Base-by-base conservation (phyloP, 2,888 invertebrate genomes). In the Adelognathus sp. region DNA sequence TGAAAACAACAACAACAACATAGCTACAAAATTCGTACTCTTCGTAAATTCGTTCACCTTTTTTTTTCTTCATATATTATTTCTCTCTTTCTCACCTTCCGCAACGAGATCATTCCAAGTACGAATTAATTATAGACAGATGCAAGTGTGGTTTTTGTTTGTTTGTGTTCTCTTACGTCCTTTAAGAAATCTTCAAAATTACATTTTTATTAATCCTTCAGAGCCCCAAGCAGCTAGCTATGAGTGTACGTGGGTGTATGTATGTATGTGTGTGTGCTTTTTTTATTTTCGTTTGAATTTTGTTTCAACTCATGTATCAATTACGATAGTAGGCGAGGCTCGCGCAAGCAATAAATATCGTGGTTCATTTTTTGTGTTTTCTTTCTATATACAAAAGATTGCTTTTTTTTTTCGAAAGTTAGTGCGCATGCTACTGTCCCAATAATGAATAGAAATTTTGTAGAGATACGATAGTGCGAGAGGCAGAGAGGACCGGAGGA, bases 161-260 rank as follows among this genome's bases (percentile, higher is more conserved):
- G 29, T 21, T 41, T 41, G 31, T 52, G 60, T 56, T 50, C 14
- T 36, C 5, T 50, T 11, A n/a, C 24, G 11, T 21, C n/a, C 0
- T 39, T 44, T 44, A 11, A 14, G 24, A 36, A 54, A 41, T 24
- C 18, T 66, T 31, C n/a, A 52, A 6, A 16, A 54, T 36, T 33
- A 33, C 56, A 33, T 50, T 50, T 75, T 11, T 16, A 76, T 83
- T 83, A 80, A 81, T 83, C 86, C 86, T 86, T 87, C 86, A 81
- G 88, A 89, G 86, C 89, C 91, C 91, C 90, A 91, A 91, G 90
- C 91, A 90, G 87, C 90, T 90, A 90, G 89, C 88, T 89, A 88
- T 89, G 86, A 88, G 83, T 84, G 81, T 27, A 29, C 31, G 27
- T 60, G 31, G n/a, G n/a, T 39, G 39, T 39, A n/a, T 39, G 29